Conservation (phyloP, 2,888 invertebrate species). For the Eudemis profundana region DNA sequence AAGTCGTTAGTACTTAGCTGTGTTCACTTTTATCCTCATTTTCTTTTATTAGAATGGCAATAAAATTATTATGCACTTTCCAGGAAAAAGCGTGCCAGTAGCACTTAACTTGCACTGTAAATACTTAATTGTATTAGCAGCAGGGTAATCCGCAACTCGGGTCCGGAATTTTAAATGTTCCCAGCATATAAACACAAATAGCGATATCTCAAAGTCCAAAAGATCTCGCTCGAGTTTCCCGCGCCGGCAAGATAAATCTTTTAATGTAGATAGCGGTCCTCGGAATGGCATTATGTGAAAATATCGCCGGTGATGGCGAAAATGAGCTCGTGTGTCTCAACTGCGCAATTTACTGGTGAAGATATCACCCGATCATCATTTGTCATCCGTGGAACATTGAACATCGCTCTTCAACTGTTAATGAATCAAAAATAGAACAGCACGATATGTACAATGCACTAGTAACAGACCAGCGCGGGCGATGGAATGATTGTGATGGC, state of each 20-base stretch:
- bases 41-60: conserved; percentile 29
- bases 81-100: conserved; percentile 33
- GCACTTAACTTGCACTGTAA: conserved; percentile 35
- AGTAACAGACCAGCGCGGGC: background rate
- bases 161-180: conserved; percentile 26
- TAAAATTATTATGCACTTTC: conserved; percentile 38
- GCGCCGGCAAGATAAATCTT: conserved; percentile 72
- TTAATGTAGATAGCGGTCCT: conserved; percentile 63
- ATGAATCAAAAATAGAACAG: conserved; percentile 27
- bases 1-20: conserved; percentile 6
- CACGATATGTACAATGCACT: conserved; percentile 6
- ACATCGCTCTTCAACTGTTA: conserved; percentile 31
- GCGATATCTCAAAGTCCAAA: conserved; percentile 37
- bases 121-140: conserved; percentile 34
- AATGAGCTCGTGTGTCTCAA: conserved; percentile 67
- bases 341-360: conserved; percentile 46
- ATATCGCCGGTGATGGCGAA: conserved; percentile 64
- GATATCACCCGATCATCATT: conserved; percentile 36
- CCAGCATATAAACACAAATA: conserved; percentile 24
- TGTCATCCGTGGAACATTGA: conserved; percentile 42
- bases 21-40: conserved; percentile 23
- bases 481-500: background rate
- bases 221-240: conserved; percentile 49
- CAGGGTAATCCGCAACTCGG: conserved; percentile 30
- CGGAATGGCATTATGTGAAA: conserved; percentile 69